These are phyloP conservation scores for Agrochola macilenta DNA, from an alignment of 2,888 invertebrate genomes.

Conservation along the genomic window DNA sequence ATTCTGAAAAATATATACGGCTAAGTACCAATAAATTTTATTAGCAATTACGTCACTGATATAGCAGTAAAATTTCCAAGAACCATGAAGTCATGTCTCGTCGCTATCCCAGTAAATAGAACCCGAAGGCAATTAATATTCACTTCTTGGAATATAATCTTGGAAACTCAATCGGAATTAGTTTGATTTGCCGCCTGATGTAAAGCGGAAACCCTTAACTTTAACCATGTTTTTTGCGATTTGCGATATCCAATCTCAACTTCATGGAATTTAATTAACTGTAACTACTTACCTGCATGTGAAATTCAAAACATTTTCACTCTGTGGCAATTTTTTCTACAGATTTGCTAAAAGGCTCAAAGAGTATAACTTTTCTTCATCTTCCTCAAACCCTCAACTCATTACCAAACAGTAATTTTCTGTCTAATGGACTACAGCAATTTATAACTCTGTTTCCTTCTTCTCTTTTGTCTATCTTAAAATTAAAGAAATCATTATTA, in stretches of 20 bases:
- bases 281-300: background rate
- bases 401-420: background rate
- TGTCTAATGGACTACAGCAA: background rate
- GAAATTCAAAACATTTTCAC: background rate
- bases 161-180: constrained; percentile 49
- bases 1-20: background rate
- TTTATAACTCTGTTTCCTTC: background rate
- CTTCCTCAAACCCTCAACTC: background rate
- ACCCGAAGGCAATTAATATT: constrained; percentile 53
- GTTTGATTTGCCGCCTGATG: constrained; percentile 44
- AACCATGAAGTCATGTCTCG: constrained; percentile 45
- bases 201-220: constrained; percentile 34
- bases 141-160: constrained; percentile 53
- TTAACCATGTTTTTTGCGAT: constrained; percentile 26
- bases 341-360: too few relatives aligned
- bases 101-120: constrained; percentile 36
- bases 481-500: background rate
- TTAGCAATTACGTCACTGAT: constrained; percentile 24
- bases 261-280: constrained; percentile 16
- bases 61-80: constrained; percentile 25
- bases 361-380: background rate
- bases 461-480: background rate
- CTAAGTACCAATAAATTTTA: background rate
- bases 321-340: background rate
- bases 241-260: constrained; percentile 10